A percentile compares a stretch with the other conserved stretches of the same genome.
Evolutionary conservation across 2,797 vertebrate species (phyloP).

Genomic region (Bucorvus abyssinicus): DNA sequence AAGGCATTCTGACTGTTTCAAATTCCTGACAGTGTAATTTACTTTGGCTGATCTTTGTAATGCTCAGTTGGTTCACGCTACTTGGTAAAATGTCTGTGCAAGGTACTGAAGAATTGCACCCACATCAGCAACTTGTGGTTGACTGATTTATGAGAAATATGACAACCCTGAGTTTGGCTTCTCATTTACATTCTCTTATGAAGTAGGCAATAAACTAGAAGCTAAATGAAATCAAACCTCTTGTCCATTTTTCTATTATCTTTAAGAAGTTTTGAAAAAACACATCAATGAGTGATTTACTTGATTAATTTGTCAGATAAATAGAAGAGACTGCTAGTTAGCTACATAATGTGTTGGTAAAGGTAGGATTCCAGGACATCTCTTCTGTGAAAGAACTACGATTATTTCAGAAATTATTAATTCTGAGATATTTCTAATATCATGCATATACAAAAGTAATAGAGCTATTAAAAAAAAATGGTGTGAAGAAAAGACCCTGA

Average conservation of each 20-base stretch:
- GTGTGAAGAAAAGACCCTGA: conserved; percentile 11
- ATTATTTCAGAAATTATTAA: conserved; percentile 6
- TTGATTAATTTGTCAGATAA: conserved; percentile 45
- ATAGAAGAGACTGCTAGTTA: conserved; percentile 29
- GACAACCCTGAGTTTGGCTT: not conserved
- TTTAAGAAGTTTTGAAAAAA: conserved; percentile 28
- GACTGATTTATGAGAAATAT: conserved; percentile 17
- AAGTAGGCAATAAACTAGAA: conserved; percentile 29
- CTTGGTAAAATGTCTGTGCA: not conserved
- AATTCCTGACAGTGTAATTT: not conserved
- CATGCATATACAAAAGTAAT: not conserved
- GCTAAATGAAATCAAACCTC: conserved; percentile 32
- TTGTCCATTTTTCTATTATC: conserved; percentile 41
- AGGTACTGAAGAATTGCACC: not conserved
- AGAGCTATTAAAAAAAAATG: conserved; percentile 13
- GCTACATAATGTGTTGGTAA: not conserved
- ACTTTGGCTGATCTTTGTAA: not conserved
- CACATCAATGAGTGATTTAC: conserved; percentile 3
- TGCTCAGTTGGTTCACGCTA: not conserved
- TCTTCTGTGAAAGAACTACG: not conserved
- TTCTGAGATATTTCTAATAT: conserved; percentile 9
- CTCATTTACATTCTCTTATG: conserved; percentile 36
- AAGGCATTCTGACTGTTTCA: not conserved
- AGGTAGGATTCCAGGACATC: not conserved
- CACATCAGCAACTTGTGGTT: not conserved